Evolutionary conservation across 2,797 vertebrate genomes (phyloP), one percentile per base, ranked within the genome.

Genomic region (Naso thynnoides): DNA sequence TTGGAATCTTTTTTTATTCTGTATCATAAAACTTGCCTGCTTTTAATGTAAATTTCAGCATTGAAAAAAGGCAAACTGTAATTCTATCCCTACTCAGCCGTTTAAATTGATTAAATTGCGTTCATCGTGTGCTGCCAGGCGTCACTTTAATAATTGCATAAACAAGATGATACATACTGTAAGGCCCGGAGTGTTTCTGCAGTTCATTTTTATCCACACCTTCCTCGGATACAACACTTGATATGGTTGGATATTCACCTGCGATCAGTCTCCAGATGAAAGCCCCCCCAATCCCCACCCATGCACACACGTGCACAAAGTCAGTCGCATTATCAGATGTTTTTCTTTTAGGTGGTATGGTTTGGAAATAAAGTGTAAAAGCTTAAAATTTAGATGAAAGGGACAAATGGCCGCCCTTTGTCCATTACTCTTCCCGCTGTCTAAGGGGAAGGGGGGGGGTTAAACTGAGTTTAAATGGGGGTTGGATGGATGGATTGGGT

Each of bases 91-190:
- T 95, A 94, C 95, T 95, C 92, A 95, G 89, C 90, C 92, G 81
- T 93, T 94, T 95, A 95, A 96, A 96, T 95, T 95, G 96, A 97
- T 96, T 96, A 93, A 96, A 96, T 95, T 95, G 95, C 95, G 95
- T 96, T 95, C 93, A 92, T 95, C 93, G 93, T 94, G 93, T 93
- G 94, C 96, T 96, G 95, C 95, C 95, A 95, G 94, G 94, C 95
- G 89, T 95, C 93, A 88, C 93, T 95, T 96, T 95, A 94, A 95
- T 96, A 96, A 97, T 96, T 96, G 95, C 95, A 94, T 96, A 96
- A 96, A 96, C 94, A 95, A 93, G 93, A 93, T 92, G 85, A 94
- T 95, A 94, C 94, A 95, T 94, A 96, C 65, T 73, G 58, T 96
- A 95, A 95, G 92, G 90, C 94, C 95, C 93, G 95, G 95, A 96